phyloP scores from a whole-genome alignment of 2,113 vertebrate species.

The Copsychus sechellarum region DNA sequence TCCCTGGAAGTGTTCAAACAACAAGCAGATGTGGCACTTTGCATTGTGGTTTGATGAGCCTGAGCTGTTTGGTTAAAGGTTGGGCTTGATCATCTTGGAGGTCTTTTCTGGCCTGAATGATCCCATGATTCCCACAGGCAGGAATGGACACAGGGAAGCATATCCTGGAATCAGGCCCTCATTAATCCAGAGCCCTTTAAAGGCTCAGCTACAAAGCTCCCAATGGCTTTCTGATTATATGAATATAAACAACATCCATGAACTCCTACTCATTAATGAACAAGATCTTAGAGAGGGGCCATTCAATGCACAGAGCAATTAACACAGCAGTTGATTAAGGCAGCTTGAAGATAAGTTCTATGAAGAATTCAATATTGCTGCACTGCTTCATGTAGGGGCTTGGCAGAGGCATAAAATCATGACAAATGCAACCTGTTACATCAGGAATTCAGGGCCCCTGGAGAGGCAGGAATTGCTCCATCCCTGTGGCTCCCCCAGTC shows the following conservation, averaged over 20 bases:
- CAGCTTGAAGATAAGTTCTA: not conserved
- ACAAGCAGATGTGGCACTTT: not conserved
- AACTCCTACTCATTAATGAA: not conserved
- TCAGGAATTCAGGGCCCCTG: not conserved
- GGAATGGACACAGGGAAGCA: not conserved
- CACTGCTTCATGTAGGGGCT: not conserved
- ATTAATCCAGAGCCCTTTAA: not conserved
- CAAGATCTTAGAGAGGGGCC: not conserved
- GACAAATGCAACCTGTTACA: not conserved
- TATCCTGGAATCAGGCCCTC: not conserved
- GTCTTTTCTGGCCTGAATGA: not conserved
- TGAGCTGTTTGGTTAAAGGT: not conserved
- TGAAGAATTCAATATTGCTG: not conserved
- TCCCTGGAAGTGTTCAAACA: not conserved
- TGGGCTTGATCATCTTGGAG: not conserved
- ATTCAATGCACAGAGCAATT: conserved; percentile 58
- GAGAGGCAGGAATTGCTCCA: not conserved
- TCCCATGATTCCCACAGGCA: not conserved
- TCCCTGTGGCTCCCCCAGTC: not conserved
- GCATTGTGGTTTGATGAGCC: not conserved
- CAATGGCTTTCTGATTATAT: not conserved
- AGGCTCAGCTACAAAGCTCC: not conserved
- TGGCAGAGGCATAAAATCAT: not conserved
- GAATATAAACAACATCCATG: conserved; percentile 1
- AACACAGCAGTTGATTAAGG: conserved; percentile 48